Conservation (phyloP, 2,113 vertebrate species). For the Chitala chitala region DNA sequence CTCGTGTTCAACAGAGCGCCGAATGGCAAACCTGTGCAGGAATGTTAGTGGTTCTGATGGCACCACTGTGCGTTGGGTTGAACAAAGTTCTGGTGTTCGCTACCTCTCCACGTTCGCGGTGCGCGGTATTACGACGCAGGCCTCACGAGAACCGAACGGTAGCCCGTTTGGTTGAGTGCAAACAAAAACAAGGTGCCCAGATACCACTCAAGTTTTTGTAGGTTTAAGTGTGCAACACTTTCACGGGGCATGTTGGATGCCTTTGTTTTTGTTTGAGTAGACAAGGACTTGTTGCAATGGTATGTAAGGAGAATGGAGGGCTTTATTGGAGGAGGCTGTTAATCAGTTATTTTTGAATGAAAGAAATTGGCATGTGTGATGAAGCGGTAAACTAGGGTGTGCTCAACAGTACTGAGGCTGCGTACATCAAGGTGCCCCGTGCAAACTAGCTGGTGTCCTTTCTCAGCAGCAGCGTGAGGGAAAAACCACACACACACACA, state of each 20-base stretch:
- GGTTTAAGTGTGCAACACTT: neutral
- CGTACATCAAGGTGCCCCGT: neutral
- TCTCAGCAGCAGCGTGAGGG: neutral
- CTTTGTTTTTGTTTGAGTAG: too few species aligned
- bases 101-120: constrained; percentile 20
- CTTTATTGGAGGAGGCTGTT: neutral
- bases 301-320: neutral
- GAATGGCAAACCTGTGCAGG: neutral
- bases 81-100: constrained; percentile 12
- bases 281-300: too few species aligned
- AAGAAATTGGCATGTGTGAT: neutral
- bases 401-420: neutral
- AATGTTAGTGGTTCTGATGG: neutral
- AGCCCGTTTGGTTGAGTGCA: neutral
- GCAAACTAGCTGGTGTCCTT: neutral
- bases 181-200: neutral
- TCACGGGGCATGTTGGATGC: neutral
- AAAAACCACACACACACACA: neutral
- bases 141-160: neutral
- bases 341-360: neutral
- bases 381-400: too few species aligned
- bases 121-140: constrained; percentile 13
- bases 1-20: neutral
- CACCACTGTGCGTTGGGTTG: neutral
- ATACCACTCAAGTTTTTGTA: neutral